phyloP scores from a whole-genome alignment of 2,797 vertebrate genomes.

The Acrocephalus scirpaceus region DNA sequence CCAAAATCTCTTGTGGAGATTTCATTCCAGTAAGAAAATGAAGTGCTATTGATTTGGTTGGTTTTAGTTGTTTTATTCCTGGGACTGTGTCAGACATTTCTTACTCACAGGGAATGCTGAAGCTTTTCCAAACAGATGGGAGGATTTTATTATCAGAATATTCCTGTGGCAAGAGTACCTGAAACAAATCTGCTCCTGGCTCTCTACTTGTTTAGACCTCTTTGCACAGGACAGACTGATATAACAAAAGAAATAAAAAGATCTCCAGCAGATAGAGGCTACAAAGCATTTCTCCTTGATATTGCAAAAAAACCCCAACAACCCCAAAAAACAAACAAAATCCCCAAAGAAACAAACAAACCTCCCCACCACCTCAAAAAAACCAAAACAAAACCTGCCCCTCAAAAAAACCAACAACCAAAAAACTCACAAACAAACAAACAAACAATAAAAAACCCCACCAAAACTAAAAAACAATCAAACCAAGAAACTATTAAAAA shows the following conservation, averaged over 20 bases:
- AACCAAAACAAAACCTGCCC: background rate
- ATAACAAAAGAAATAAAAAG: background rate
- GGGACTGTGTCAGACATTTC: background rate
- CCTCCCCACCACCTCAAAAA: background rate
- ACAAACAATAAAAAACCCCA: rapidly evolving
- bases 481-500: background rate
- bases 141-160: background rate
- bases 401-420: background rate
- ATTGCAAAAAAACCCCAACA: background rate
- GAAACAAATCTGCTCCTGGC: background rate
- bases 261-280: background rate
- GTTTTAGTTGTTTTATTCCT: background rate
- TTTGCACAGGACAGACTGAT: background rate
- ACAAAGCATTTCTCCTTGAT: background rate
- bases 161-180: background rate
- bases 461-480: background rate
- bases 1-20: background rate
- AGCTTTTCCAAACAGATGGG: background rate
- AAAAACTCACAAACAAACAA: background rate
- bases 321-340: background rate
- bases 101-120: background rate
- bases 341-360: background rate
- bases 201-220: background rate
- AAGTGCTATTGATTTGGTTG: background rate
- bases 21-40: background rate